Evolutionary conservation across 2,888 invertebrate species (phyloP).

Genomic region (Drosophila maculinotata): DNA sequence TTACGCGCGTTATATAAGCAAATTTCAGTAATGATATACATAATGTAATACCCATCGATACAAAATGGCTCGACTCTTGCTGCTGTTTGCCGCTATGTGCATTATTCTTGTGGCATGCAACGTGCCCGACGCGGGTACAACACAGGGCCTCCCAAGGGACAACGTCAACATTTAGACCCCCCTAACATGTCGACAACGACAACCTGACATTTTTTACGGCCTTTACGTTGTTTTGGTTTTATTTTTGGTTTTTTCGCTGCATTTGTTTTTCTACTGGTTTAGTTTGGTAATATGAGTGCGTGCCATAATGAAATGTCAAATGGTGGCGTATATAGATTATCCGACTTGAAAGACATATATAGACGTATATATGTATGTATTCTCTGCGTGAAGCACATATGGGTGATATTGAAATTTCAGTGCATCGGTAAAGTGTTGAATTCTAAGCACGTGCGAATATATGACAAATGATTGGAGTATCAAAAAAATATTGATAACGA

Average conservation of each 20-base stretch:
- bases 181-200: slow-evolving; percentile 55
- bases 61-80: slow-evolving; percentile 49
- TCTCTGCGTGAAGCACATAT: slow-evolving; percentile 30
- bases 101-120: slow-evolving; percentile 64
- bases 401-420: not conserved
- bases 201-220: slow-evolving; percentile 66
- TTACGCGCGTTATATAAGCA: slow-evolving; percentile 73
- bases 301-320: slow-evolving; percentile 74
- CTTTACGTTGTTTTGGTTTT: slow-evolving; percentile 41
- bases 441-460: slow-evolving; percentile 25
- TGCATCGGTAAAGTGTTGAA: slow-evolving; percentile 8
- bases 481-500: not conserved
- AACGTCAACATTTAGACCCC: slow-evolving; percentile 50
- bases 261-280: slow-evolving; percentile 21
- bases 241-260: slow-evolving; percentile 31
- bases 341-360: slow-evolving; percentile 11
- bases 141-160: slow-evolving; percentile 12
- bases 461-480: slow-evolving; percentile 1
- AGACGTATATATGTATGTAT: slow-evolving; percentile 11
- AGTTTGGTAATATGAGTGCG: slow-evolving; percentile 60
- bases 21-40: slow-evolving; percentile 71
- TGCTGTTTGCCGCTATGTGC: slow-evolving; percentile 48
- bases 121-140: slow-evolving; percentile 20
- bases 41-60: slow-evolving; percentile 57
- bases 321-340: slow-evolving; percentile 40